Percentiles rank a stretch among this genome's conserved stretches.
Evolutionary conservation across 2,113 vertebrate species (phyloP).

Genomic region (Eulacestoma nigropectus): DNA sequence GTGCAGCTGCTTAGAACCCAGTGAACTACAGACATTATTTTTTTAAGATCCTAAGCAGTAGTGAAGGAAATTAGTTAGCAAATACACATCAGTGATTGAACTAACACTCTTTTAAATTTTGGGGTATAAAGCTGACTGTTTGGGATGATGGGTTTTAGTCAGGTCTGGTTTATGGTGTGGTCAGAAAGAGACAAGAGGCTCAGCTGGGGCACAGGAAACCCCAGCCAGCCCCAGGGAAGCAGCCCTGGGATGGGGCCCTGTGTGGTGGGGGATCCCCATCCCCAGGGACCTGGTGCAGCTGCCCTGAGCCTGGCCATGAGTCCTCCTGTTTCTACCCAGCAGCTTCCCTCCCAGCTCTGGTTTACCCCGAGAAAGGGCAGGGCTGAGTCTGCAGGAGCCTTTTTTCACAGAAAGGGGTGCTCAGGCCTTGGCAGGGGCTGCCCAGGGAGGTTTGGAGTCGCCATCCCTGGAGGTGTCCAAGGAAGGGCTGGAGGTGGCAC

Average conservation of each 20-base stretch:
- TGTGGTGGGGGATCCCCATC: neutral
- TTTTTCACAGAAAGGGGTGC: neutral
- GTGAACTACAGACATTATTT: neutral
- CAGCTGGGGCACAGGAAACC: neutral
- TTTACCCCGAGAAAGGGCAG: neutral
- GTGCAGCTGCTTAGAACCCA: neutral
- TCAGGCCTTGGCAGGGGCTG: neutral
- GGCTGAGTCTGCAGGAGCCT: neutral
- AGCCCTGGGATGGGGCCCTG: neutral
- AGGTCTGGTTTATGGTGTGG: neutral
- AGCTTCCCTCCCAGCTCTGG: neutral
- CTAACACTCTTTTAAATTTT: neutral
- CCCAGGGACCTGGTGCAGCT: accelerated
- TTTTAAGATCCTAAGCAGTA: neutral
- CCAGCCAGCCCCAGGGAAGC: neutral
- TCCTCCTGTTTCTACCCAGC: neutral
- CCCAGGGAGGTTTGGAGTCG: neutral
- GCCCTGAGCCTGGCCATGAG: neutral
- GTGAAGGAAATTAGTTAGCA: neutral
- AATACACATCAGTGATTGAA: neutral
- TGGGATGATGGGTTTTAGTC: neutral
- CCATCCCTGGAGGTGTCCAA: neutral
- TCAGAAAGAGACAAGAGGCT: neutral
- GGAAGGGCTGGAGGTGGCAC: neutral
- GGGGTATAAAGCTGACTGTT: neutral